Evolutionary conservation across 2,797 vertebrate species (phyloP).

Genomic region (Acanthornis magna): DNA sequence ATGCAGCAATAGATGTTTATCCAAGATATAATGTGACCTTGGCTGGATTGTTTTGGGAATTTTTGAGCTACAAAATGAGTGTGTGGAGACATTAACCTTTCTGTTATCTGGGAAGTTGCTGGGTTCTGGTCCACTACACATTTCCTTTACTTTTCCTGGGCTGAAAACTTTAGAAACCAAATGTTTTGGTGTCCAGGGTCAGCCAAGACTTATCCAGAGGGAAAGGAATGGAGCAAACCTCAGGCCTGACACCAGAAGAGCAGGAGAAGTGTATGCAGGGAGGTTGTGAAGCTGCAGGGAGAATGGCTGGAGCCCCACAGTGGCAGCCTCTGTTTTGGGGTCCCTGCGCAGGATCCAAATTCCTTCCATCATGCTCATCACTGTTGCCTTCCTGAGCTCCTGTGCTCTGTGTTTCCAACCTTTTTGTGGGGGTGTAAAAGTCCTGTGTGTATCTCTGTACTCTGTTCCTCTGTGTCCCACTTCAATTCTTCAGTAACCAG

Average conservation of each 20-base stretch:
- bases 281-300: rapidly evolving
- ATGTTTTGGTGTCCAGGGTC: not conserved
- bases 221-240: not conserved
- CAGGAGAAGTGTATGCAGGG: rapidly evolving
- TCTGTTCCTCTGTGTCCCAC: not conserved
- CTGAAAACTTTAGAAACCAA: not conserved
- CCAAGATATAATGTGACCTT: not conserved
- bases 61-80: not conserved
- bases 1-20: not conserved
- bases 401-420: not conserved
- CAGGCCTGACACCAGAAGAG: not conserved
- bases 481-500: not conserved
- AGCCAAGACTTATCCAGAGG: not conserved
- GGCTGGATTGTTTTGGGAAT: not conserved
- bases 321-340: not conserved
- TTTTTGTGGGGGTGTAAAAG: not conserved
- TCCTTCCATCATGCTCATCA: not conserved
- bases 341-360: not conserved
- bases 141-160: not conserved
- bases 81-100: not conserved
- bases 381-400: not conserved
- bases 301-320: rapidly evolving
- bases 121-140: not conserved
- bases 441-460: not conserved
- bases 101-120: not conserved